Evolutionary conservation across 2,113 vertebrate species (phyloP), one percentile per base, ranked within the genome.

Genomic region (Trogon surrucura): DNA sequence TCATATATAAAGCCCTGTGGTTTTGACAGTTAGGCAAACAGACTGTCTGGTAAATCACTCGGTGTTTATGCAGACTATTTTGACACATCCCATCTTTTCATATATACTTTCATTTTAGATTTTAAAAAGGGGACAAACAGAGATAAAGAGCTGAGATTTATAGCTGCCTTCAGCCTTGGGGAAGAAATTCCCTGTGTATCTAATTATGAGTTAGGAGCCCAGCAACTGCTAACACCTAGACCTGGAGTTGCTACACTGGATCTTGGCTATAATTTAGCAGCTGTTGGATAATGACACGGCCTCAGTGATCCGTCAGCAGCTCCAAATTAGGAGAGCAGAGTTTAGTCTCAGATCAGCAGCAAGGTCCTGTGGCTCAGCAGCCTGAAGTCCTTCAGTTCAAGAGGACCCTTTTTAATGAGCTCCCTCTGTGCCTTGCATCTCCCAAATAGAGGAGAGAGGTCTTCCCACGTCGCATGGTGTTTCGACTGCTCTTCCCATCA

Each of bases 1-100:
- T 94, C 91, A 57, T 94, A 84, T 86, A 86, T 66, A 93, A 89
- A 97, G 83, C 93, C 83, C 50, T 53, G 85, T 96, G 95, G 92
- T 97, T 97, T 96, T 97, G 93, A 96, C 95, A 97, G 95, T 95
- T 91, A 94, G 92, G 95, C 93, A 96, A 96, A 93, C 93, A 96
- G 92, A 71, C 93, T 96, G 95, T 96, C 96, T 97, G 95, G 95
- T 94, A 96, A 94, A 97, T 96, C 96, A 95, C 93, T 95, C 93
- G 38, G 75, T 96, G 95, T 94, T 97, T 96, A 86, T 95, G 92
- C 95, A 97, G 88, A 96, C 96, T 96, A 95, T 96, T 96, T 96
- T 97, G 96, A 97, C 96, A 96, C 94, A 93, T 96, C 93, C 92
- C 95, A 94, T 97, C 96, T 95, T 96, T 94, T 93, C 4, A 0